These are phyloP conservation scores for Artemia sp. DNA, from an alignment of 2,888 invertebrate species.

Conservation along the genomic window DNA sequence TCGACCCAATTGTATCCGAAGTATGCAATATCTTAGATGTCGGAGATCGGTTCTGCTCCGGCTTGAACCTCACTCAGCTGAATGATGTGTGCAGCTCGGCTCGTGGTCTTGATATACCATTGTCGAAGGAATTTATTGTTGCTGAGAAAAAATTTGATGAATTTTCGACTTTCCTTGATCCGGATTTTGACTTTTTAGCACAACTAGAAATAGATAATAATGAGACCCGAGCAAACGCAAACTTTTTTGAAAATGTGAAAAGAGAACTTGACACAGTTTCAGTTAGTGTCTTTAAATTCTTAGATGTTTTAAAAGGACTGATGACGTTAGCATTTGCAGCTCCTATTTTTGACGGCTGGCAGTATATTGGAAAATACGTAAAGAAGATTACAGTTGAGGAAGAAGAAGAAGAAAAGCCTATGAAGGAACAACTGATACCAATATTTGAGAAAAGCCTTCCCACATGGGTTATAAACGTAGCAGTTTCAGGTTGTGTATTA, in stretches of 20 bases:
- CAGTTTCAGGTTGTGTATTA: neutral
- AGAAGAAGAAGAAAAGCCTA: slow-evolving; percentile 3
- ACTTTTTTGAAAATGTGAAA: slow-evolving; percentile 11
- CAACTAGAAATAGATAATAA: neutral
- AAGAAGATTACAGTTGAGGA: slow-evolving; percentile 5
- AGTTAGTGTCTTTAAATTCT: neutral
- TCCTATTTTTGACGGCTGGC: slow-evolving; percentile 13
- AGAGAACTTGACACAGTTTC: slow-evolving; percentile 10
- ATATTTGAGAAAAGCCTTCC: neutral
- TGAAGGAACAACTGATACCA: neutral
- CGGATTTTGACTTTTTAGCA: slow-evolving; percentile 4
- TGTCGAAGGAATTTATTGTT: neutral
- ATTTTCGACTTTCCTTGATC: neutral
- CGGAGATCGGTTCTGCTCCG: neutral
- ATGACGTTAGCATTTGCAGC: slow-evolving; percentile 3
- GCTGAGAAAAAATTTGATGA: slow-evolving; percentile 5
- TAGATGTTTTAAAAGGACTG: slow-evolving; percentile 2
- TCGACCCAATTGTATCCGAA: neutral
- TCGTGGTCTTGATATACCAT: neutral
- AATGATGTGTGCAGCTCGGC: neutral
- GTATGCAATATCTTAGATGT: slow-evolving; percentile 10
- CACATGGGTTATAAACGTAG: slow-evolving; percentile 4
- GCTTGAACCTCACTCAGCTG: neutral
- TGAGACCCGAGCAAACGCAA: slow-evolving; percentile 1
- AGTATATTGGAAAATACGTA: neutral